Conservation (phyloP, 1,140 invertebrate genomes). For the Piezodorus guildinii region DNA sequence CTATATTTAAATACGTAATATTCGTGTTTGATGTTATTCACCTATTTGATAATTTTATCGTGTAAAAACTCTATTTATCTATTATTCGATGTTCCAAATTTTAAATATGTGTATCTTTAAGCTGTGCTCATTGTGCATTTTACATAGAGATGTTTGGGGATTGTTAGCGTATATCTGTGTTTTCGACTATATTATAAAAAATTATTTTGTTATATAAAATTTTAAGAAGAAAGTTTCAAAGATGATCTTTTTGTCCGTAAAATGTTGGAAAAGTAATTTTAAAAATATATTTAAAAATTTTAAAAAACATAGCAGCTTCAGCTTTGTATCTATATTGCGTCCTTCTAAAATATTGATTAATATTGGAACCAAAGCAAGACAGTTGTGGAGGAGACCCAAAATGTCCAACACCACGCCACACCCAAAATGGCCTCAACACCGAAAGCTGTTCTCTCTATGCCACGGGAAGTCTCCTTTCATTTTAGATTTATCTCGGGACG, state of each 20-base stretch:
- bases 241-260: background rate
- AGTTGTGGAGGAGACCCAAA: background rate
- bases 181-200: slow-evolving; percentile 8
- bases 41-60: slow-evolving; percentile 7
- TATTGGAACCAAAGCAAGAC: background rate
- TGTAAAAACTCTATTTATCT: background rate
- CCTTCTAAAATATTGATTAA: slow-evolving; percentile 3
- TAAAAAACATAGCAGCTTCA: slow-evolving; percentile 6
- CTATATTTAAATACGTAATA: slow-evolving; percentile 11
- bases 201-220: background rate
- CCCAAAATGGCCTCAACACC: no score
- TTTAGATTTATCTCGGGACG: slow-evolving; percentile 25
- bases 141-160: slow-evolving; percentile 2
- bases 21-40: slow-evolving; percentile 8
- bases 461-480: background rate
- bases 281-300: background rate
- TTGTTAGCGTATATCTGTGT: slow-evolving; percentile 8
- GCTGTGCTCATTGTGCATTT: slow-evolving; percentile 19
- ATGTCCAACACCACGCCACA: no score
- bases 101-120: slow-evolving; percentile 17
- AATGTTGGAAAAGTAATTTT: no score
- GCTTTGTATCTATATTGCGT: slow-evolving; percentile 12
- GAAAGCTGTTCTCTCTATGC: no score
- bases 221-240: background rate
- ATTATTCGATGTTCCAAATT: slow-evolving; percentile 8